Evolutionary conservation across 2,888 invertebrate genomes (phyloP).

Genomic region (Smittia aterrima): DNA sequence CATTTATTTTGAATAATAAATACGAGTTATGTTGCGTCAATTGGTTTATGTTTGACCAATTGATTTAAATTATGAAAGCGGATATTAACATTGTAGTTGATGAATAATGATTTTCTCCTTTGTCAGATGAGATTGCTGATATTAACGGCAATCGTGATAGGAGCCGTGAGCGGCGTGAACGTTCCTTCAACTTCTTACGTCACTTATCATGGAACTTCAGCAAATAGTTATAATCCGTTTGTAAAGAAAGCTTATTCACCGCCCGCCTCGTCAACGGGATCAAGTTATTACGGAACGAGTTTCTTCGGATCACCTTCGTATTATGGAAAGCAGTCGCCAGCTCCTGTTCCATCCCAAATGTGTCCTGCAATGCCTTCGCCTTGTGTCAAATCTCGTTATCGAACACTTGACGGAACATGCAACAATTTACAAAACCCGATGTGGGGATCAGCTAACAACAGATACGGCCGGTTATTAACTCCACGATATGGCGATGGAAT

Average conservation of each 20-base stretch:
- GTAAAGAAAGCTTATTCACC: not conserved
- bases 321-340: not conserved
- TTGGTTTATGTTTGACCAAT: not conserved
- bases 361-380: slow-evolving; percentile 44
- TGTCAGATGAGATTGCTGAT: slow-evolving; percentile 35
- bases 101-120: not conserved
- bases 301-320: not conserved
- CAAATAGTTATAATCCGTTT: slow-evolving; percentile 23
- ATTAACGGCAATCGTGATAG: slow-evolving; percentile 27
- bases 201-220: slow-evolving; percentile 7
- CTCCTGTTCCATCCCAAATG: slow-evolving; percentile 31
- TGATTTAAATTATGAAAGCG: not conserved
- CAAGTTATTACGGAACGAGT: not conserved
- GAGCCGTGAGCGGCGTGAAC: not conserved
- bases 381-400: slow-evolving; percentile 57
- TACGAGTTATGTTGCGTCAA: not conserved
- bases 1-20: not conserved
- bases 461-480: slow-evolving; percentile 54
- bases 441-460: slow-evolving; percentile 75
- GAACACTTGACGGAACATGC: slow-evolving; percentile 88
- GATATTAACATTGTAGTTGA: not conserved
- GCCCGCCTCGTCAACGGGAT: not conserved
- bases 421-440: slow-evolving; percentile 83
- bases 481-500: slow-evolving; percentile 56
- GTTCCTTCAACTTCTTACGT: slow-evolving; percentile 27